Evolutionary conservation across 2,888 invertebrate species (phyloP).

Genomic region (Pyrrhosoma nymphula): DNA sequence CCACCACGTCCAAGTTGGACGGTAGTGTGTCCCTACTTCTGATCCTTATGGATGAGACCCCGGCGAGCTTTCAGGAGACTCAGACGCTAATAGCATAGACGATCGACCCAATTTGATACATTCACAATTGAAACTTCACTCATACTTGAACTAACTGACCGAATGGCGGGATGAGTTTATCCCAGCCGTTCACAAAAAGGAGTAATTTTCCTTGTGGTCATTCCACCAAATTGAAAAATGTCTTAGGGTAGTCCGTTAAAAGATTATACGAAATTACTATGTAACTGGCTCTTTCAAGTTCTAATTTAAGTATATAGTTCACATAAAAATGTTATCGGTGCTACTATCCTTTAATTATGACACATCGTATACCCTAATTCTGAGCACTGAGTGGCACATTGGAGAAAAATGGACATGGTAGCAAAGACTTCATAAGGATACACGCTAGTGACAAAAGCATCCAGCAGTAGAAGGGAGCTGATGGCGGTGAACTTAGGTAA

Average conservation of each 20-base stretch:
- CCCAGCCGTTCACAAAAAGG: not conserved
- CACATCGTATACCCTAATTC: no score
- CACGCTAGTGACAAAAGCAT: no score
- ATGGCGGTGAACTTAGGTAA: no score
- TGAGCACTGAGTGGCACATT: no score
- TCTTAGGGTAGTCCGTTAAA: not conserved
- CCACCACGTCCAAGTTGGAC: not conserved
- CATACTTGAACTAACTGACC: not conserved
- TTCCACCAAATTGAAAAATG: not conserved
- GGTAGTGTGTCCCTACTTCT: not conserved
- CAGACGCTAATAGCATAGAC: not conserved
- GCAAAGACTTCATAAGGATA: no score
- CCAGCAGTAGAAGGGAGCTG: no score
- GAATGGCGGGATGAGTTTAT: not conserved
- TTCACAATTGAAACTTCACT: not conserved
- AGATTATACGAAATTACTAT: no score
- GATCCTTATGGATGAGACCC: constrained; percentile 21
- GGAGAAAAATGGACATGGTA: no score
- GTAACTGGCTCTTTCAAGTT: no score
- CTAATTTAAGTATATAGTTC: no score
- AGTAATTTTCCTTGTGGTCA: not conserved
- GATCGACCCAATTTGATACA: not conserved
- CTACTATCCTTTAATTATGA: no score
- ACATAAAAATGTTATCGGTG: no score
- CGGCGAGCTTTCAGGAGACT: not conserved